These are phyloP conservation scores for Crossaster papposus DNA, from an alignment of 53 echinoderm and acorn worm species.

Conservation along the genomic window DNA sequence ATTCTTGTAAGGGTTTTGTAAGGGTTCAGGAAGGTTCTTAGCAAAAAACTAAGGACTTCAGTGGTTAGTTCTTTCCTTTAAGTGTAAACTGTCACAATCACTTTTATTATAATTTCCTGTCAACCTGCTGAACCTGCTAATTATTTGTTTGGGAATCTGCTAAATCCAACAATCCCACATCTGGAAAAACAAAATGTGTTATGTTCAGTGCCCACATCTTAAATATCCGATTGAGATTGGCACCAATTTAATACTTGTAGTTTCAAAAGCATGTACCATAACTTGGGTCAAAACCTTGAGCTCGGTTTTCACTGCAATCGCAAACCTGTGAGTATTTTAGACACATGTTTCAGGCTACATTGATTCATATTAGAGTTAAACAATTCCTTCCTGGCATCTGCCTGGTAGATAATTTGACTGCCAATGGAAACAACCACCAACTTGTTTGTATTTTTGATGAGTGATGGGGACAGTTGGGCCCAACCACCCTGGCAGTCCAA, in stretches of 20 bases:
- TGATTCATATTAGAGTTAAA: not conserved
- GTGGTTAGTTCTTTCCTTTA: no score
- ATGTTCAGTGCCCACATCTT: no score
- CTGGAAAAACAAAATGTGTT: no score
- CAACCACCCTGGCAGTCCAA: not conserved
- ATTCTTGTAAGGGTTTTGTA: no score
- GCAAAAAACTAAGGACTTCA: no score
- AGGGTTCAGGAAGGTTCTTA: no score
- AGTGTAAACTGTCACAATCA: no score
- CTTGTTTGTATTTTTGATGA: not conserved
- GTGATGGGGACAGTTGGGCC: not conserved
- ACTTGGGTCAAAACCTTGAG: not conserved
- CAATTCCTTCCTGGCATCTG: not conserved
- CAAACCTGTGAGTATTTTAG: not conserved
- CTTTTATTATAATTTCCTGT: no score
- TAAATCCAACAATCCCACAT: no score
- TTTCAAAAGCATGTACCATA: not conserved
- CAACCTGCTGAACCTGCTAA: no score
- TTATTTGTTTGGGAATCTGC: no score
- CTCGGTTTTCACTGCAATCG: not conserved
- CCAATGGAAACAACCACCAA: not conserved
- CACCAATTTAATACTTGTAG: not conserved
- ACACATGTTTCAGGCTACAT: not conserved
- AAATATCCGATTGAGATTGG: not conserved
- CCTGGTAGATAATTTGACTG: not conserved